phyloP scores from a whole-genome alignment of 2,113 vertebrate genomes.

The Dicrurus megarhynchus region DNA sequence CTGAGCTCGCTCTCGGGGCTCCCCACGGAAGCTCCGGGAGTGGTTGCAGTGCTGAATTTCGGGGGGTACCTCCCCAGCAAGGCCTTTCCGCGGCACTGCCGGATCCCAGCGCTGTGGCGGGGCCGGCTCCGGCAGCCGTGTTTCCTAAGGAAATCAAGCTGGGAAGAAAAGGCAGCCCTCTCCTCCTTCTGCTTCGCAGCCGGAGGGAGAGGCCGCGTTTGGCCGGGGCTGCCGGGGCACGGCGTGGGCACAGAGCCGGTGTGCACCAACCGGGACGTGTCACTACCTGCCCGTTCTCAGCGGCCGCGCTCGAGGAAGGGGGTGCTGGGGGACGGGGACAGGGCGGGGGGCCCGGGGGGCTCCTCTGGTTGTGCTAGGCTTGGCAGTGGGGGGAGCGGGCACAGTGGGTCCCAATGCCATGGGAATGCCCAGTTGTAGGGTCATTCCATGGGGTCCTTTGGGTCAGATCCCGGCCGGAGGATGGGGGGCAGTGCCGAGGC shows the following conservation, averaged over 20 bases:
- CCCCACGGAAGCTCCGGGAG: fast-evolving
- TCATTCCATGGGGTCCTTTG: fast-evolving
- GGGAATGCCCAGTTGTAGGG: fast-evolving
- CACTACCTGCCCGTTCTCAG: not conserved
- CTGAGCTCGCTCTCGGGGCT: not conserved
- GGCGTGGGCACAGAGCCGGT: not conserved
- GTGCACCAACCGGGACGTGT: not conserved
- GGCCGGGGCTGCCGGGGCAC: not conserved
- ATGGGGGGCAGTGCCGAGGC: not conserved
- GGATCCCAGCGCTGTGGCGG: not conserved
- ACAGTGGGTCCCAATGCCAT: fast-evolving
- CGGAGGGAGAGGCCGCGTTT: not conserved
- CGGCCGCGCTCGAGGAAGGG: fast-evolving
- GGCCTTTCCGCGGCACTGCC: not conserved
- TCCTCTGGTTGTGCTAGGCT: not conserved
- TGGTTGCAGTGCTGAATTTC: fast-evolving
- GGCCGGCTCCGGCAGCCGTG: not conserved
- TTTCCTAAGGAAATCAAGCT: not conserved
- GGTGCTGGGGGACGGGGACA: fast-evolving
- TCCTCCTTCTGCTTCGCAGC: not conserved
- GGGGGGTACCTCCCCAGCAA: not conserved
- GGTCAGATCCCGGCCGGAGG: fast-evolving
- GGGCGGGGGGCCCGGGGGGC: not conserved
- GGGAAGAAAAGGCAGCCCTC: not conserved
- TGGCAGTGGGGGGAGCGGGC: fast-evolving